Evolutionary conservation across 2,888 invertebrate genomes (phyloP).

Genomic region (Herminia tarsipennalis): DNA sequence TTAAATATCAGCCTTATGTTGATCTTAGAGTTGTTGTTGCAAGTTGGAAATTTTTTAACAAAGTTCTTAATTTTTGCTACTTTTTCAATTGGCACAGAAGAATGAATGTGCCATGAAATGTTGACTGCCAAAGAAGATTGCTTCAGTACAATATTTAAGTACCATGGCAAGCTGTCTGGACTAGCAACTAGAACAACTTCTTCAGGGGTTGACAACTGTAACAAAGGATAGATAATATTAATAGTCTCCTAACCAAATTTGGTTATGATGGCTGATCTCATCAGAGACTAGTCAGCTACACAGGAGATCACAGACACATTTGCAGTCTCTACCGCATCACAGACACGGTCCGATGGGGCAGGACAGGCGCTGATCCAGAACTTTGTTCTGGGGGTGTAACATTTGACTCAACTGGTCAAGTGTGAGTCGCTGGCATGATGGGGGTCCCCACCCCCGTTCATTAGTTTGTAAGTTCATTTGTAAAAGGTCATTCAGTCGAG

Average conservation of each 20-base stretch:
- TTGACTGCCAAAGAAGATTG: conserved; percentile 81
- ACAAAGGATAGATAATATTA: conserved; percentile 34
- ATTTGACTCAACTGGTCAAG: too few species aligned
- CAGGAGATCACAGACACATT: too few species aligned
- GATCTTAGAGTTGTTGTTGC: conserved; percentile 57
- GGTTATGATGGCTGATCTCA: not conserved
- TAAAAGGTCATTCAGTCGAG: too few species aligned
- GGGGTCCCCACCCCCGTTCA: too few species aligned
- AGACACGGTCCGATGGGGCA: too few species aligned
- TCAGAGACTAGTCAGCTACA: too few species aligned
- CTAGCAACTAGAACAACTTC: conserved; percentile 89
- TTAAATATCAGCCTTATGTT: conserved; percentile 91
- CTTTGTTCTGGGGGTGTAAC: too few species aligned
- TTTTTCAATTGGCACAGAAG: conserved; percentile 82
- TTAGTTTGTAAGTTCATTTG: too few species aligned
- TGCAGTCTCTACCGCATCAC: too few species aligned
- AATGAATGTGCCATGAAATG: conserved; percentile 87
- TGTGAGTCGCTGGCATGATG: too few species aligned
- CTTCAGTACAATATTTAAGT: conserved; percentile 86
- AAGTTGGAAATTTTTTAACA: conserved; percentile 54
- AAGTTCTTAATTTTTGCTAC: conserved; percentile 65
- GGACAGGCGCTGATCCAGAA: too few species aligned
- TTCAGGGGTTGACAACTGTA: conserved; percentile 71
- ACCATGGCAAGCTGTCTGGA: conserved; percentile 88
- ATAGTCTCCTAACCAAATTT: not conserved